These are phyloP conservation scores for Eutolmus rufibarbis DNA, from an alignment of 2,888 invertebrate species.

Conservation along the genomic window DNA sequence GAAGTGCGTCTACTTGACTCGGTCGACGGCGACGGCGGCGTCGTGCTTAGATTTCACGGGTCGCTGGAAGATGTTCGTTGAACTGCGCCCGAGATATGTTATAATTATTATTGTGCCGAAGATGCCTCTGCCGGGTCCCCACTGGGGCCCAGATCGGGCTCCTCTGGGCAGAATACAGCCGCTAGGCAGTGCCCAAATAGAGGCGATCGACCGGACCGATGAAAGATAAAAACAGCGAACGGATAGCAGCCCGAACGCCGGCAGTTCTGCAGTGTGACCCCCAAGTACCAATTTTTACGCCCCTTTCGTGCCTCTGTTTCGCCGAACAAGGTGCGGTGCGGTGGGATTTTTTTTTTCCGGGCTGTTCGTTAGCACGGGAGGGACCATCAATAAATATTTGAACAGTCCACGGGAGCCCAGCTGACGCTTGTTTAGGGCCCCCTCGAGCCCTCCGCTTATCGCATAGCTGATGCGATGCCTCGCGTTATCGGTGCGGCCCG, in stretches of 20 bases:
- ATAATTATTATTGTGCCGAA: constrained; percentile 1
- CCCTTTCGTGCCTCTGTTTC: not conserved
- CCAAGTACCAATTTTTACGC: not conserved
- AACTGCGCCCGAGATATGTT: constrained; percentile 14
- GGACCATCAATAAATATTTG: constrained; percentile 8
- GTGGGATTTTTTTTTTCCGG: not conserved
- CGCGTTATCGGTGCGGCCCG: not conserved
- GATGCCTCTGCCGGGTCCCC: not conserved
- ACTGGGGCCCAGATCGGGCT: not conserved
- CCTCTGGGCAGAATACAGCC: not conserved
- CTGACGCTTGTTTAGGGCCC: constrained; percentile 1
- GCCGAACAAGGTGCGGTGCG: not conserved
- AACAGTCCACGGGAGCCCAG: not conserved
- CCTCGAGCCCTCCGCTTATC: not conserved
- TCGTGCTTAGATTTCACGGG: constrained; percentile 13
- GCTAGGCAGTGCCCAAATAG: not conserved
- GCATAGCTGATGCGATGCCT: not conserved
- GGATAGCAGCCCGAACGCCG: not conserved
- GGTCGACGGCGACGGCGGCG: not conserved
- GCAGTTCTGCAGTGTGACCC: not conserved
- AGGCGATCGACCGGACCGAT: not conserved
- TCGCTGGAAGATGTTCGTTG: constrained; percentile 29
- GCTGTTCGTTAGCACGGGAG: not conserved
- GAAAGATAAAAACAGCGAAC: not conserved
- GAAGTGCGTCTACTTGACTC: constrained; percentile 24